Percentiles rank a stretch among this genome's conserved stretches.
These are phyloP conservation scores for Brachionus calyciflorus DNA, from an alignment of 1,140 invertebrate species.

Conservation along the genomic window DNA sequence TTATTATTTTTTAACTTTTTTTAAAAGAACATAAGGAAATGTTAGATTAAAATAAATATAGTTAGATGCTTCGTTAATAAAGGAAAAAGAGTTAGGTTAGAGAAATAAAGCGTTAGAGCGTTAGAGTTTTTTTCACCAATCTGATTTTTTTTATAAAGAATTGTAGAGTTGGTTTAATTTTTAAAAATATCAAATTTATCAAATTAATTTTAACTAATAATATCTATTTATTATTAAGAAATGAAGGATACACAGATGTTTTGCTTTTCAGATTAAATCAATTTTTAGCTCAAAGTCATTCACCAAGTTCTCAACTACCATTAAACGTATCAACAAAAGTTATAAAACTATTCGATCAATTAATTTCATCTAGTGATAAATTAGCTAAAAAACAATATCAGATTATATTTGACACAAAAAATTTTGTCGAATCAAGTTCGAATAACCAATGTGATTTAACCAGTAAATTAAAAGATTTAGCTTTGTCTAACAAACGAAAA, in stretches of 20 bases:
- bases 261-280: constrained; percentile 21
- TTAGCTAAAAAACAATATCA: constrained; percentile 15
- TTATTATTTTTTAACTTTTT: no score
- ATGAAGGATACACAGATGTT: constrained; percentile 14
- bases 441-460: background rate
- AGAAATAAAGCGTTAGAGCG: no score
- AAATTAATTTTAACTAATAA: no score
- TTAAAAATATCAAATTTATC: no score
- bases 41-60: no score
- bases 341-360: background rate
- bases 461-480: constrained; percentile 4
- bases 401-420: constrained; percentile 26
- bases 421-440: constrained; percentile 11
- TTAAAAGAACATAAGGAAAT: no score
- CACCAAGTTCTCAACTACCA: background rate
- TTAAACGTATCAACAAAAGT: background rate
- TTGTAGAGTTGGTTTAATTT: no score
- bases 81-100: no score
- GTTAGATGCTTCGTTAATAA: no score
- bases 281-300: constrained; percentile 9
- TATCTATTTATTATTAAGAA: background rate
- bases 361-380: constrained; percentile 12
- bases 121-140: no score
- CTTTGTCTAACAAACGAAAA: background rate
- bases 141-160: no score